Evolutionary conservation across 2,888 invertebrate species (phyloP).

Genomic region (Drosophila prolongata): DNA sequence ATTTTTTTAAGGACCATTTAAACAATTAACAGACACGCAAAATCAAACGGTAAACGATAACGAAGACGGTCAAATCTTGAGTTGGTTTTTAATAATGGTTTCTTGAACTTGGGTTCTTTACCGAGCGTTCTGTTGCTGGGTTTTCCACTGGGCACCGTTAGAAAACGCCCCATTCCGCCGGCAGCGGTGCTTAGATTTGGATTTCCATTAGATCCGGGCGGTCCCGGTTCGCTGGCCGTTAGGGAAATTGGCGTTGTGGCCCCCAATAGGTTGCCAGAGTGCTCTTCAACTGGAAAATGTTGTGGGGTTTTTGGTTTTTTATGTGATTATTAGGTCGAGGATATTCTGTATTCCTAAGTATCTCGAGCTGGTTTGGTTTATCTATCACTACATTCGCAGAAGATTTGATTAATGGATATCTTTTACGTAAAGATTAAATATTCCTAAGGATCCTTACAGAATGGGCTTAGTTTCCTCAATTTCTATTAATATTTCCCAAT

Average conservation of each 20-base stretch:
- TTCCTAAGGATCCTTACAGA: too few relatives aligned
- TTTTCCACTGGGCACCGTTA: slow-evolving; percentile 83
- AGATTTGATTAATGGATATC: not conserved
- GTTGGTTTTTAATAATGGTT: not conserved
- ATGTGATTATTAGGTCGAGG: slow-evolving; percentile 6
- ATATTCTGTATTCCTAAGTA: slow-evolving; percentile 10
- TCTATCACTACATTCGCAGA: slow-evolving; percentile 4
- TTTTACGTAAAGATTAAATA: too few relatives aligned
- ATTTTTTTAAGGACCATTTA: slow-evolving; percentile 14
- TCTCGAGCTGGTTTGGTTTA: slow-evolving; percentile 37
- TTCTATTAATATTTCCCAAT: not conserved
- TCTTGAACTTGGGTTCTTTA: slow-evolving; percentile 51
- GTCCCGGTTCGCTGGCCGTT: slow-evolving; percentile 77
- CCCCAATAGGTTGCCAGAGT: slow-evolving; percentile 53
- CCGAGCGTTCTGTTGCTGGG: slow-evolving; percentile 77
- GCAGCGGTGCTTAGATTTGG: slow-evolving; percentile 50
- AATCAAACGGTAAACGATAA: slow-evolving; percentile 35
- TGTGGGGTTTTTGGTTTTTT: slow-evolving; percentile 11
- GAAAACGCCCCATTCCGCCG: slow-evolving; percentile 83
- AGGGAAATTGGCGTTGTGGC: slow-evolving; percentile 80
- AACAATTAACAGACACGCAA: slow-evolving; percentile 42
- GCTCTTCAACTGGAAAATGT: slow-evolving; percentile 84
- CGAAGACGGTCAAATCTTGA: slow-evolving; percentile 24
- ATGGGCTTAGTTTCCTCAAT: too few relatives aligned
- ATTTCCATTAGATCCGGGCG: slow-evolving; percentile 76